Percentiles rank a stretch among this genome's conserved stretches.
Evolutionary conservation across 1,140 invertebrate species (phyloP).

Genomic region (Antheraea pernyi): DNA sequence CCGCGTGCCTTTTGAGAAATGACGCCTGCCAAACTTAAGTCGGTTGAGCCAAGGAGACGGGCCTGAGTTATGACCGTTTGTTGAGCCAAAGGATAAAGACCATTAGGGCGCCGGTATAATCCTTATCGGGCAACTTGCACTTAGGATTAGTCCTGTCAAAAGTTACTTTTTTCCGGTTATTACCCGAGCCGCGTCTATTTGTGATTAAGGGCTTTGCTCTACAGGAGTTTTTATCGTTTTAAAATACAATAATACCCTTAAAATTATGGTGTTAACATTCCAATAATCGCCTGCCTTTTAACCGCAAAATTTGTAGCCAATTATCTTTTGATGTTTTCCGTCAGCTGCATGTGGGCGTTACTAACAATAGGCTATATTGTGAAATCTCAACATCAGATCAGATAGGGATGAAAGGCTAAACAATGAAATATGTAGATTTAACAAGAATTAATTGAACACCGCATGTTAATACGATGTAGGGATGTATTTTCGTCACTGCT

Average conservation of each 20-base stretch:
- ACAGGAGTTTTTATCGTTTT: neutral
- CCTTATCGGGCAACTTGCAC: constrained; percentile 76
- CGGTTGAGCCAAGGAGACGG: constrained; percentile 71
- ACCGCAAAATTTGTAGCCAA: no score
- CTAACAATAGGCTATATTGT: no score
- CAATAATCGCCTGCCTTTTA: neutral
- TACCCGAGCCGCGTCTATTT: constrained; percentile 59
- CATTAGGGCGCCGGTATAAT: constrained; percentile 73
- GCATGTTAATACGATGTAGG: no score
- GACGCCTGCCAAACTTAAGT: constrained; percentile 77
- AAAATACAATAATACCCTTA: neutral
- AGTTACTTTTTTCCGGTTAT: constrained; percentile 71
- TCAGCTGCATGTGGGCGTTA: no score
- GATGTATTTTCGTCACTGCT: no score
- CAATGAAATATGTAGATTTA: no score
- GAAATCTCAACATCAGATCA: no score
- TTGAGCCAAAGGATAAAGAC: constrained; percentile 71
- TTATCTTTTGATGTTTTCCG: no score
- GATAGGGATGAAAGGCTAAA: no score
- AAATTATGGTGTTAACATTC: neutral
- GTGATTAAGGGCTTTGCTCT: constrained; percentile 64
- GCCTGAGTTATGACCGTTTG: constrained; percentile 72
- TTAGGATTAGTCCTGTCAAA: constrained; percentile 76
- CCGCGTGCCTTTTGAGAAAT: constrained; percentile 75
- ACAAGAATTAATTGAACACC: no score